These are phyloP conservation scores for Dioctria rufipes DNA, from an alignment of 2,888 invertebrate genomes.

Conservation along the genomic window DNA sequence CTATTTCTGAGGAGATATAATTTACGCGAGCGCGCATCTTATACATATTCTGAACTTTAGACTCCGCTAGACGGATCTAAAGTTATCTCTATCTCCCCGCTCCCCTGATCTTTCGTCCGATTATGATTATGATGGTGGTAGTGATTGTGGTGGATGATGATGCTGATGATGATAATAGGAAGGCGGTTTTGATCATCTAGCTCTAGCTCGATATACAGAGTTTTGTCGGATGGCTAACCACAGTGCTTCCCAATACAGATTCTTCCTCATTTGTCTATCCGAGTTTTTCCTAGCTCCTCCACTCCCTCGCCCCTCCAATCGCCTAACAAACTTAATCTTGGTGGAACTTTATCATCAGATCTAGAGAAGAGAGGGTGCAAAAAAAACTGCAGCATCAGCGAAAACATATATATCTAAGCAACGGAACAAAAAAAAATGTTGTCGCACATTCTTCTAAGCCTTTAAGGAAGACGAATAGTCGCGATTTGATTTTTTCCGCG, in stretches of 20 bases:
- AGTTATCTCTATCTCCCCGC: background rate
- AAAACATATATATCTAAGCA: background rate
- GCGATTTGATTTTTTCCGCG: slow-evolving; percentile 55
- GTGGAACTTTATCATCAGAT: slow-evolving; percentile 40
- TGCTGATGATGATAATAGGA: slow-evolving; percentile 40
- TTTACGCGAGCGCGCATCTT: slow-evolving; percentile 41
- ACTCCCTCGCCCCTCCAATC: background rate
- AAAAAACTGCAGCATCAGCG: slow-evolving; percentile 18
- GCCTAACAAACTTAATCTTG: background rate
- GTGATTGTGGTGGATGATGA: background rate
- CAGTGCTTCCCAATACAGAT: background rate
- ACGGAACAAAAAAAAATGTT: slow-evolving; percentile 51
- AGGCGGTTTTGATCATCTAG: slow-evolving; percentile 36
- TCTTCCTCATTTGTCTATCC: slow-evolving; percentile 37
- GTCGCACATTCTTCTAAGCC: slow-evolving; percentile 57
- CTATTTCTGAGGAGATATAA: slow-evolving; percentile 17
- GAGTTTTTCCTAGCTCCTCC: slow-evolving; percentile 22
- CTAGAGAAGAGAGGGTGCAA: slow-evolving; percentile 36
- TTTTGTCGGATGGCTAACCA: background rate
- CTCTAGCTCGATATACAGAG: no score
- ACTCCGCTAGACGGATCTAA: background rate
- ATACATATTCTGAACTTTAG: background rate
- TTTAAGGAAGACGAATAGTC: slow-evolving; percentile 58
- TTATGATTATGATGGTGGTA: background rate
- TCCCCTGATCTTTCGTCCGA: slow-evolving; percentile 3